Conservation (phyloP, 1,140 invertebrate genomes). For the Zaprionus tsacasi region DNA sequence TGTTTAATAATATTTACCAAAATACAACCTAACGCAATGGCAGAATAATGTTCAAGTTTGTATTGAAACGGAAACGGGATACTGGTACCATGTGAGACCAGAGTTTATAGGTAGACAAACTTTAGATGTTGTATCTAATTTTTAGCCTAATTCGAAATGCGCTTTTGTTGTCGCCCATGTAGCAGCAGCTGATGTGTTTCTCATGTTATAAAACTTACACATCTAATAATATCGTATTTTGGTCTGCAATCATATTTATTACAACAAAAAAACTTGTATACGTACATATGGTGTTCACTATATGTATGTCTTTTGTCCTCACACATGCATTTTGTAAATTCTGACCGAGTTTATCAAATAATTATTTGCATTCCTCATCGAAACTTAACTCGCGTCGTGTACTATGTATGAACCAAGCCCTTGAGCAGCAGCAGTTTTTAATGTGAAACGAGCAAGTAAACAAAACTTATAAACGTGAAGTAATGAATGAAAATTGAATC, state of each 20-base stretch:
- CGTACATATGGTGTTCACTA: conserved; percentile 16
- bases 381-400: not conserved
- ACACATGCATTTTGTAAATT: conserved; percentile 14
- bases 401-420: conserved; percentile 43
- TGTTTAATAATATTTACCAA: conserved; percentile 29
- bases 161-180: conserved; percentile 66
- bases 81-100: conserved; percentile 42
- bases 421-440: conserved; percentile 43
- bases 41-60: conserved; percentile 35
- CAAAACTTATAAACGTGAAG: conserved; percentile 24
- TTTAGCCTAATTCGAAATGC: conserved; percentile 76
- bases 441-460: conserved; percentile 59
- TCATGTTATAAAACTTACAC: conserved; percentile 38
- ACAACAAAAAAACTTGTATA: conserved; percentile 22
- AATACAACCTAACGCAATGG: conserved; percentile 13
- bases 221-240: not conserved
- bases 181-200: conserved; percentile 44
- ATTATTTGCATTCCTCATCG: conserved; percentile 36
- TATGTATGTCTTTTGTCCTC: conserved; percentile 44
- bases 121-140: conserved; percentile 74
- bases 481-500: conserved; percentile 62
- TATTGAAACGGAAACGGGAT: conserved; percentile 24
- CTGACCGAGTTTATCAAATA: conserved; percentile 6
- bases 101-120: conserved; percentile 74
- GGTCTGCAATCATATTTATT: conserved; percentile 48